Base-by-base conservation (phyloP, 2,888 invertebrate genomes). In the Ypsolopha scabrella region DNA sequence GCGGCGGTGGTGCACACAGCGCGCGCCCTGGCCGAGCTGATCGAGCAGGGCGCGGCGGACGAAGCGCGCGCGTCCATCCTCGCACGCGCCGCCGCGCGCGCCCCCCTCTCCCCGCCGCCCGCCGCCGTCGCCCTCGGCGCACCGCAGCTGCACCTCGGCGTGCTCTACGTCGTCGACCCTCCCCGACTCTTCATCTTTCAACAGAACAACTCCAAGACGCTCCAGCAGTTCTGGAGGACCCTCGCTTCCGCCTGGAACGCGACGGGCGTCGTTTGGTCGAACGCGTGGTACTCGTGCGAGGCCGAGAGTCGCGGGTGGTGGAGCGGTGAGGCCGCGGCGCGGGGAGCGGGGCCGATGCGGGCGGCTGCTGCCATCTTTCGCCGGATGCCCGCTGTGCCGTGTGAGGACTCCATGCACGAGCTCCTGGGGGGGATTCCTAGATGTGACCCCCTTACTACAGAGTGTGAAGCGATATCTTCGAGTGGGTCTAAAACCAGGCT, bases 401-500 rank as follows among this genome's bases (percentile, higher is more conserved):
- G 94, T 75, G 92, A 93, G 64, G 89, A 90, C 54, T 83, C 87
- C 35, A 88, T 92, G 71, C 85, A 89, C 60, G 90, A 91, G 54
- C 88, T 92, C 65, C 90, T 94, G 61, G 91, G 91, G 37, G 90
- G 90, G 1, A 58, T 74, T 24, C 83, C 85, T 0, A 64, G 70
- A 1, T 85, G 85, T 53, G 82, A 85, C 53, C 56, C 65, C 2
- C 60, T 57, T 39, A 77, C 81, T 6, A 83, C 85, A 1, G 72
- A 77, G 45, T 85, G 85, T 54, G 79, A 81, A 58, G 83, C 80
- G 35, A 59, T 62, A 39, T 74, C 80, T 7, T 56, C 68, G 7
- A 62, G 62, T 24, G 24, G 24, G 4, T 24, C 24, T 39, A 71
- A 70, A n/a, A 63, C 58, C 36, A 72, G 60, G 52, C 65, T 83